Conservation (phyloP, 2,797 vertebrate species). For the Eutrigla gurnardus region DNA sequence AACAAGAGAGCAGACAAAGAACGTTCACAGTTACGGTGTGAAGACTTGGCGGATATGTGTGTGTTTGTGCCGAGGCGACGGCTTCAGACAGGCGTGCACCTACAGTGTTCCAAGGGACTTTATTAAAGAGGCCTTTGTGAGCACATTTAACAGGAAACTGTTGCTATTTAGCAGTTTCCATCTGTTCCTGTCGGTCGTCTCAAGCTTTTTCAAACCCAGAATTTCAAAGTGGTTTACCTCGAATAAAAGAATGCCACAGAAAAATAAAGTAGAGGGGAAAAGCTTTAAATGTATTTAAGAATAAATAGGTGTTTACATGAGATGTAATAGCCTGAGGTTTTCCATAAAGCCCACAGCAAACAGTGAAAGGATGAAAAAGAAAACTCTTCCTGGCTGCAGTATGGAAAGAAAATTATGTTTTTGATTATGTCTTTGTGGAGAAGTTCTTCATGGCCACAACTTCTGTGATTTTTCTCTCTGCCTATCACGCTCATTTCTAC, state of each 20-base stretch:
- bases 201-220: not conserved
- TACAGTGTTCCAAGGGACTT: constrained; percentile 6
- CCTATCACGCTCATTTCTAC: not conserved
- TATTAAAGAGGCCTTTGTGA: constrained; percentile 2
- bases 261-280: not conserved
- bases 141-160: not conserved
- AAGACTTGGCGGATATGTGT: constrained; percentile 19
- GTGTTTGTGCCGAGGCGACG: not conserved
- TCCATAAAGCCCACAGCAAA: not conserved
- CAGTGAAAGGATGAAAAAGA: not conserved
- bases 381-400: not conserved
- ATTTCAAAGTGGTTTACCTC: not conserved
- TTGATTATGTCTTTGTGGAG: not conserved
- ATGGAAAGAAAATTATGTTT: not conserved
- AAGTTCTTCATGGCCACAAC: not conserved
- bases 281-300: not conserved
- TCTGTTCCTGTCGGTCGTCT: not conserved
- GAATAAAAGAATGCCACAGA: not conserved
- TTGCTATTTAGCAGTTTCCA: not conserved
- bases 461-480: no score
- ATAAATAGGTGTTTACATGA: not conserved
- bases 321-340: not conserved
- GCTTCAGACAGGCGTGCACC: constrained; percentile 1
- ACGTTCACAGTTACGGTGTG: constrained; percentile 15
- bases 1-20: constrained; percentile 27